These are phyloP conservation scores for Vanacampus margaritifer DNA, from an alignment of 2,113 vertebrate genomes.

Conservation along the genomic window DNA sequence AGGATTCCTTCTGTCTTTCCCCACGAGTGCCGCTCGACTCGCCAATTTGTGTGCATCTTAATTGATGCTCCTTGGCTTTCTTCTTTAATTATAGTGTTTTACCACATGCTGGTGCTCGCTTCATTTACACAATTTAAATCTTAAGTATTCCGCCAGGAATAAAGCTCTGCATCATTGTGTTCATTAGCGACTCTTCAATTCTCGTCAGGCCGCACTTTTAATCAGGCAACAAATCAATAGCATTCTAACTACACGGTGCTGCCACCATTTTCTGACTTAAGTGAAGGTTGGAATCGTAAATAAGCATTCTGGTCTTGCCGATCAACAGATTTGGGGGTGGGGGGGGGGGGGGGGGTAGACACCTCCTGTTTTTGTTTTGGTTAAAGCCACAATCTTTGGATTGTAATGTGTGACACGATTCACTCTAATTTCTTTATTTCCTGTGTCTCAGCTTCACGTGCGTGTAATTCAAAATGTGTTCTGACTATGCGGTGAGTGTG, in stretches of 20 bases:
- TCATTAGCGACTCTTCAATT: conserved; percentile 43
- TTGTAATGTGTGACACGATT: not conserved
- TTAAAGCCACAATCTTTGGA: not conserved
- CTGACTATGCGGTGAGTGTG: too few species aligned
- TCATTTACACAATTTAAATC: conserved; percentile 35
- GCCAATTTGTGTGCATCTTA: conserved; percentile 21
- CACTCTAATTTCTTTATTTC: too few species aligned
- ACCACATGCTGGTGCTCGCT: conserved; percentile 40
- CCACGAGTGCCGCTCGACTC: not conserved
- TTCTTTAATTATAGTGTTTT: conserved; percentile 48
- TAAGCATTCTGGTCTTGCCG: conserved; percentile 8
- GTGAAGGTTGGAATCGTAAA: conserved; percentile 19
- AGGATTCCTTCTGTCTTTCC: conserved; percentile 6
- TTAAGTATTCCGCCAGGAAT: conserved; percentile 33
- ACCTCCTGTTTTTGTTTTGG: not conserved
- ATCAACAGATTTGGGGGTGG: conserved; percentile 37
- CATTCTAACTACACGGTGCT: conserved; percentile 34
- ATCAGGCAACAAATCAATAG: conserved; percentile 45
- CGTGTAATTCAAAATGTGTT: too few species aligned
- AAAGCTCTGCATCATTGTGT: conserved; percentile 35
- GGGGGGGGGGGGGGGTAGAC: too few species aligned
- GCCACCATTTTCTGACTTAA: conserved; percentile 9
- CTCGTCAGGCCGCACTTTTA: conserved; percentile 18
- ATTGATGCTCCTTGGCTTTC: conserved; percentile 27
- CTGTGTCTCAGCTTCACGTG: too few species aligned